phyloP scores from a whole-genome alignment of 2,888 invertebrate genomes.

The Pammene aurita region DNA sequence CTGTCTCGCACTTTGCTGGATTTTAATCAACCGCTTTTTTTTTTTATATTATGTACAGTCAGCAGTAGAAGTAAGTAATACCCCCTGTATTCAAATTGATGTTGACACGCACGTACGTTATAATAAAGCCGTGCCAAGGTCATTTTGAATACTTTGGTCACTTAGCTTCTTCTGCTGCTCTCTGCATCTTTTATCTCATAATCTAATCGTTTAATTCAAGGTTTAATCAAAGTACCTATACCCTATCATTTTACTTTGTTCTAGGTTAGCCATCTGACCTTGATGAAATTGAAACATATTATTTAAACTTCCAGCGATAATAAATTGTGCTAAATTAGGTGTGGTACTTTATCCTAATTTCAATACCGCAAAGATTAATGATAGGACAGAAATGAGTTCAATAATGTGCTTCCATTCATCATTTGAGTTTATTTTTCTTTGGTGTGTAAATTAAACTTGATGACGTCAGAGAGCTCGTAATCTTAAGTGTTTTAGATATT shows the following conservation, averaged over 20 bases:
- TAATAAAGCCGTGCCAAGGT: too few relatives aligned
- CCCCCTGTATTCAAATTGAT: too few relatives aligned
- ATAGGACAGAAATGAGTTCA: slow-evolving; percentile 28
- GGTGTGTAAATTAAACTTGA: slow-evolving; percentile 19
- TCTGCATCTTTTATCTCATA: too few relatives aligned
- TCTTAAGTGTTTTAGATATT: slow-evolving; percentile 11
- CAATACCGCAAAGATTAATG: slow-evolving; percentile 26
- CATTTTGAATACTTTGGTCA: too few relatives aligned
- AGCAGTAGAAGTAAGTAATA: too few relatives aligned
- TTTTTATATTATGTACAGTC: too few relatives aligned
- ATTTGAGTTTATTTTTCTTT: slow-evolving; percentile 30
- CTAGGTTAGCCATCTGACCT: slow-evolving; percentile 1
- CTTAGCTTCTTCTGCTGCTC: too few relatives aligned
- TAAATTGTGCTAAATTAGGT: slow-evolving; percentile 26
- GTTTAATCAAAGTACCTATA: neutral
- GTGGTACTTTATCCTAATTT: slow-evolving; percentile 29
- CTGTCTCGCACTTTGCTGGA: too few relatives aligned
- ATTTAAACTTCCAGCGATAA: slow-evolving; percentile 11
- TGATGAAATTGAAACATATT: slow-evolving; percentile 6
- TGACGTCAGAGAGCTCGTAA: slow-evolving; percentile 7
- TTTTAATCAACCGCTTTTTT: too few relatives aligned
- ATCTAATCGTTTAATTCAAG: neutral
- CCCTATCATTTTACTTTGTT: neutral
- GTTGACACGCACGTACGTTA: too few relatives aligned
- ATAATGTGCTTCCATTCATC: slow-evolving; percentile 27